phyloP scores from a whole-genome alignment of 2,113 vertebrate genomes.

The Chlorodrepanis virens region DNA sequence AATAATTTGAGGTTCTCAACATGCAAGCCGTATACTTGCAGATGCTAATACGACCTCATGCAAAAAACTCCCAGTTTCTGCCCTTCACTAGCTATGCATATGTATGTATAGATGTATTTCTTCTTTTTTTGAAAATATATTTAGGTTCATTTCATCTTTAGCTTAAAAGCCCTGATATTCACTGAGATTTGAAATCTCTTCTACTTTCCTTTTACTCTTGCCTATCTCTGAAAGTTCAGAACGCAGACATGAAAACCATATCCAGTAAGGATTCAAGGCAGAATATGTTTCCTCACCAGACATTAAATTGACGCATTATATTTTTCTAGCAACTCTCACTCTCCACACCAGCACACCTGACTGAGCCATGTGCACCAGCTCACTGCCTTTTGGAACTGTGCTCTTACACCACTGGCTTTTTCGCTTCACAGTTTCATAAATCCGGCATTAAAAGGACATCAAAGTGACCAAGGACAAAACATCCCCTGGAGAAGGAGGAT shows the following conservation, averaged over 20 bases:
- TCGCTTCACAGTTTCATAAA: background rate
- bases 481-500: background rate
- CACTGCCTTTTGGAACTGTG: background rate
- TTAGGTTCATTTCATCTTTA: background rate
- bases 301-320: background rate
- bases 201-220: background rate
- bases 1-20: background rate
- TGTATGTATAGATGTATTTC: accelerated
- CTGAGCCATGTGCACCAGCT: background rate
- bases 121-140: background rate
- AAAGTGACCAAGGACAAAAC: background rate
- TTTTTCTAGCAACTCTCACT: background rate
- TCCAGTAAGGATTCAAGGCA: background rate
- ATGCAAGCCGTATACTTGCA: background rate
- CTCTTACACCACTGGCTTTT: background rate
- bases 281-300: background rate
- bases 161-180: background rate
- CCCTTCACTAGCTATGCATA: background rate
- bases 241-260: background rate
- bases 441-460: background rate
- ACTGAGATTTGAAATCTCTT: background rate
- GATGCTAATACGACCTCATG: background rate
- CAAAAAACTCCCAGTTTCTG: background rate
- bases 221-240: background rate
- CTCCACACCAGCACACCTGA: background rate